Evolutionary conservation across 2,797 vertebrate species (phyloP).

Genomic region (Catostomus latipinnis): DNA sequence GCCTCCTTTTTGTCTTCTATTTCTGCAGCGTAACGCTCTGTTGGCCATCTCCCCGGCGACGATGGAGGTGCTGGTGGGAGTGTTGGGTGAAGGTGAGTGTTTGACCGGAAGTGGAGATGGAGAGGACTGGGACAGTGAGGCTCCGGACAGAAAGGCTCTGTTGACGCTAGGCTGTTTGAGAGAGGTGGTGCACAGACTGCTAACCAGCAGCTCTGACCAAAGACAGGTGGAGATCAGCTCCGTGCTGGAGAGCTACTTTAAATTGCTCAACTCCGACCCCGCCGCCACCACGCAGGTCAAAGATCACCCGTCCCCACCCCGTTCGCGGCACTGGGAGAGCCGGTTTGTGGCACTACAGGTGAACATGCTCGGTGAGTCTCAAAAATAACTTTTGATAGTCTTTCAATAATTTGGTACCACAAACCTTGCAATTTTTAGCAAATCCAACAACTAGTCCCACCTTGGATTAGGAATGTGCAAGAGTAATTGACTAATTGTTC

Average conservation of each 20-base stretch:
- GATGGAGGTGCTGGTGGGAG: constrained; percentile 94
- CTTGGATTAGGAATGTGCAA: too few species aligned
- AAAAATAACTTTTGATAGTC: too few species aligned
- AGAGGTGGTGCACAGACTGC: constrained; percentile 92
- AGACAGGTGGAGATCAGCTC: constrained; percentile 94
- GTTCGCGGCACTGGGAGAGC: constrained; percentile 88
- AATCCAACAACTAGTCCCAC: too few species aligned
- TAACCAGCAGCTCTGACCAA: constrained; percentile 94
- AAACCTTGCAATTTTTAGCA: too few species aligned
- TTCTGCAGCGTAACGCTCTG: constrained; percentile 88
- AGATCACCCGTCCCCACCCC: constrained; percentile 63
- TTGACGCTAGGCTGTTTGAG: constrained; percentile 92
- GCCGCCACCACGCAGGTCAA: constrained; percentile 80
- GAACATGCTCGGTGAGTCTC: constrained; percentile 89
- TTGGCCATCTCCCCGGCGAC: constrained; percentile 96
- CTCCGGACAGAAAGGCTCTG: constrained; percentile 87
- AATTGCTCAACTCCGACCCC: constrained; percentile 95
- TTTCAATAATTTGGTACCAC: too few species aligned
- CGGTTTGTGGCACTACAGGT: constrained; percentile 92
- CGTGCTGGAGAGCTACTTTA: constrained; percentile 96
- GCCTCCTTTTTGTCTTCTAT: too few species aligned
- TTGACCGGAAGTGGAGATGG: constrained; percentile 79
- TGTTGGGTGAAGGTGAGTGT: constrained; percentile 89
- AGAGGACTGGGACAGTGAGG: constrained; percentile 86
- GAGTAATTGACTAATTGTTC: too few species aligned